Base-by-base conservation (phyloP, 92 coral and sea anemone genomes). In the Muricea muricata region DNA sequence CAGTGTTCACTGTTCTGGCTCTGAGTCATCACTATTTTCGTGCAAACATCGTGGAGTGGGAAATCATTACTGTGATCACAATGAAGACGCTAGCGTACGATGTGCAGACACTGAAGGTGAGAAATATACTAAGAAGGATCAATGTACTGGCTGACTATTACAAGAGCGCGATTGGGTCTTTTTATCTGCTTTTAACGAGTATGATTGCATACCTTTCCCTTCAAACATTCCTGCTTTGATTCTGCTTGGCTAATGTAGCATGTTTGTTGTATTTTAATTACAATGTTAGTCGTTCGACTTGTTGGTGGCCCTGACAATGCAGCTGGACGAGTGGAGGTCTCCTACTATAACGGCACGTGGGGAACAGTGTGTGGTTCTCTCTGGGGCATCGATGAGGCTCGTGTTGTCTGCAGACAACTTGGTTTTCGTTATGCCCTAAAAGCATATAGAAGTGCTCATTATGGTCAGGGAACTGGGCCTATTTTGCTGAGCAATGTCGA, bases 321-420 rank as follows among this genome's bases (percentile, higher is more conserved):
- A 3, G n/a, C n/a, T n/a, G 61, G 61, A 17, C 61, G 23, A 6
- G 61, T 54, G 6, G 61, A 54, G 25, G 61, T 54, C 20, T 54
- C n/a, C n/a, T n/a, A 54, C 61, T 54, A 54, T 54, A 54, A 54
- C 1, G 61, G 61, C 1, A 7, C 7, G 20, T 54, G 61, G 61
- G 61, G 61, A 54, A 6, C 12, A 54, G 61, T 54, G 15, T 54
- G 61, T 23, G 61, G 20, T 54, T 32, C 24, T 20, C 0, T 0
- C 34, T 60, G 68, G 68, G 68, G 28, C 34, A 15, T 15, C 6
- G 7, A 60, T 12, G 68, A 60, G 24, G 68, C 68, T 48, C 56
- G 56, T 48, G 56, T 48, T 48, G 56, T 48, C 56, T 48, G 56
- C 56, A 48, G 56, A 48, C 56, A 60, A 17, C 68, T 60, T 60